Evolutionary conservation across 2,888 invertebrate genomes (phyloP).

Genomic region (Coenonympha glycerion): DNA sequence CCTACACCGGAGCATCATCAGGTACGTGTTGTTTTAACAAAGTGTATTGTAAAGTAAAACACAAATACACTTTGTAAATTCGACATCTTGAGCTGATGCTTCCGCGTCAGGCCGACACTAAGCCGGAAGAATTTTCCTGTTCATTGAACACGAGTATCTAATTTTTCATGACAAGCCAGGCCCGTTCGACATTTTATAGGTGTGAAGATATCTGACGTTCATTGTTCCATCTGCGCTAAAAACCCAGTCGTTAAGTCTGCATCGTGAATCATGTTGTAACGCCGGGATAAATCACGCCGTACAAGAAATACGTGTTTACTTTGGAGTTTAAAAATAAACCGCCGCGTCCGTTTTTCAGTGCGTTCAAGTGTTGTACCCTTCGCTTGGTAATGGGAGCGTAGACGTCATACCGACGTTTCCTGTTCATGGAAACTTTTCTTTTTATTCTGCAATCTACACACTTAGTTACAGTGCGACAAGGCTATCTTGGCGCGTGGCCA

Average conservation of each 20-base stretch:
- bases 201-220: background rate
- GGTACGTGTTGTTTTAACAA: too few relatives aligned
- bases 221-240: slow-evolving; percentile 42
- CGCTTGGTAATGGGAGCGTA: background rate
- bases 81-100: too few relatives aligned
- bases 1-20: too few relatives aligned
- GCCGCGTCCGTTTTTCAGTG: slow-evolving; percentile 10
- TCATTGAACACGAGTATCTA: too few relatives aligned
- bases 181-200: slow-evolving; percentile 2
- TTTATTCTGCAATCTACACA: background rate
- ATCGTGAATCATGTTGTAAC: slow-evolving; percentile 53
- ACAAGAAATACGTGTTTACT: slow-evolving; percentile 50
- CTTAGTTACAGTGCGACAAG: background rate
- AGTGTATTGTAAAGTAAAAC: too few relatives aligned
- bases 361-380: slow-evolving; percentile 12
- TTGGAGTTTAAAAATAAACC: slow-evolving; percentile 59
- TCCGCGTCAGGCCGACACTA: too few relatives aligned
- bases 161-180: slow-evolving; percentile 19
- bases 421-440: background rate
- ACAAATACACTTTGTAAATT: too few relatives aligned
- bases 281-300: slow-evolving; percentile 52
- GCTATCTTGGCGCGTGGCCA: too few relatives aligned
- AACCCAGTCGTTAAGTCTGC: slow-evolving; percentile 44
- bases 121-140: too few relatives aligned
- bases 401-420: background rate